These are phyloP conservation scores for Lepidurus arcticus DNA, from an alignment of 1,140 invertebrate genomes.

Conservation along the genomic window DNA sequence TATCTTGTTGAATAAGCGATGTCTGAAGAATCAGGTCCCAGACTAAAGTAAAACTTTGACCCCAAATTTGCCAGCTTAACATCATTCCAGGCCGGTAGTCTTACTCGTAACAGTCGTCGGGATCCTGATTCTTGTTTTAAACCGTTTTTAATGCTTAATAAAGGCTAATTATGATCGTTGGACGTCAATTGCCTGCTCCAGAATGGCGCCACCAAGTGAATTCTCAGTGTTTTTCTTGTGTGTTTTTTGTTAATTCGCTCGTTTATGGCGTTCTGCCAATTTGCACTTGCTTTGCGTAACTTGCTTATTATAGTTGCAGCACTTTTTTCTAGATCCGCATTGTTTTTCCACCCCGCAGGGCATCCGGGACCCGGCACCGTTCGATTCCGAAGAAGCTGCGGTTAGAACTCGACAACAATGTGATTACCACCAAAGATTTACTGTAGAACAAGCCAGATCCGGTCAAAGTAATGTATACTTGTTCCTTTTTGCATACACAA, in stretches of 20 bases:
- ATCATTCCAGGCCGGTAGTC: too few species aligned
- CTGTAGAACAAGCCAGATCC: constrained; percentile 71
- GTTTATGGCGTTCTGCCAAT: not conserved
- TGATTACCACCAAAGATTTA: constrained; percentile 78
- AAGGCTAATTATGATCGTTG: not conserved
- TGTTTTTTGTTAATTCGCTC: not conserved
- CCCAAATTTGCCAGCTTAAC: too few species aligned
- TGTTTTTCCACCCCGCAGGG: constrained; percentile 55
- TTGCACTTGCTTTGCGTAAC: not conserved
- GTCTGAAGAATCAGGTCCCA: too few species aligned
- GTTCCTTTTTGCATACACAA: not conserved
- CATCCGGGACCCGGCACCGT: constrained; percentile 75
- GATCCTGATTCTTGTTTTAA: not conserved
- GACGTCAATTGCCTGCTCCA: not conserved
- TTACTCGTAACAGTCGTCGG: too few species aligned
- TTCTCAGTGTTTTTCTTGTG: not conserved
- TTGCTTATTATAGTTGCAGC: not conserved
- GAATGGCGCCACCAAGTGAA: not conserved
- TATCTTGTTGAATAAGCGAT: too few species aligned
- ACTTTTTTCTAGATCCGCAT: constrained; percentile 26
- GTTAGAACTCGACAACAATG: constrained; percentile 66
- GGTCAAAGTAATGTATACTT: constrained; percentile 56
- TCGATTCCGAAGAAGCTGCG: constrained; percentile 77
- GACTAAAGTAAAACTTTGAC: too few species aligned
- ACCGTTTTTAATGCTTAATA: not conserved